Base-by-base conservation (phyloP, 2,888 invertebrate species). In the Ganaspis brasiliensis region DNA sequence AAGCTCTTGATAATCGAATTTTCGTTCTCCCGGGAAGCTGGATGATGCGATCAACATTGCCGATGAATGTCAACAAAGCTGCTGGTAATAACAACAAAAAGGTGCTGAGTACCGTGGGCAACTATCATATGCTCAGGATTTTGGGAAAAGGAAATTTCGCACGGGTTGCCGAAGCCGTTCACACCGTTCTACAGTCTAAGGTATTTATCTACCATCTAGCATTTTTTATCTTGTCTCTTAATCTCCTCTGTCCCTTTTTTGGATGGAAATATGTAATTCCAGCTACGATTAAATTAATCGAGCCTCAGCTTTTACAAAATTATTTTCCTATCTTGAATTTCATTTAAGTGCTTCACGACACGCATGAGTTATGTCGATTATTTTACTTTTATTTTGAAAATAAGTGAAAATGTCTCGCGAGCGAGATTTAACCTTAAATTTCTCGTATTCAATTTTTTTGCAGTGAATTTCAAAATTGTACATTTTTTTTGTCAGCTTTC, bases 121-220 rank as follows among this genome's bases (percentile, higher is more conserved):
- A 94, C 88, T 96, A 96, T 91, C 92, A 93, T 86, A 94, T 96
- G 93, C 95, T 95, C 75, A 93, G 93, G 85, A 92, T 94, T 76
- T 92, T 96, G 76, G 96, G 96, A 59, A 96, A 95, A 91, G 96
- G 96, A 79, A 96, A 95, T 91, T 96, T 96, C 89, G 96, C 96
- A 24, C 93, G 94, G 84, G 96, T 96, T 63, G 95, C 95, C 89
- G 95, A 96, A 89, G 96, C 95, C 14, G 93, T 94, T 40, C 96
- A 96, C 89, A 93, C 93, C 80, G 90, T 95, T 74, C 93, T 96
- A 72, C 94, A 94, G 83, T 93, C 94, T 86, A 95, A 95, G 95
- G 95, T 95, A 89, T 87, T 89, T 56, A 19, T 72, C 49, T 61
- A 55, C 40, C n/a, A 37, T 31, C 21, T 52, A 72, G 71, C 8